A percentile compares a stretch with the other conserved stretches of the same genome.
These are phyloP conservation scores for Scomber scombrus DNA, from an alignment of 2,113 vertebrate genomes.

Conservation along the genomic window DNA sequence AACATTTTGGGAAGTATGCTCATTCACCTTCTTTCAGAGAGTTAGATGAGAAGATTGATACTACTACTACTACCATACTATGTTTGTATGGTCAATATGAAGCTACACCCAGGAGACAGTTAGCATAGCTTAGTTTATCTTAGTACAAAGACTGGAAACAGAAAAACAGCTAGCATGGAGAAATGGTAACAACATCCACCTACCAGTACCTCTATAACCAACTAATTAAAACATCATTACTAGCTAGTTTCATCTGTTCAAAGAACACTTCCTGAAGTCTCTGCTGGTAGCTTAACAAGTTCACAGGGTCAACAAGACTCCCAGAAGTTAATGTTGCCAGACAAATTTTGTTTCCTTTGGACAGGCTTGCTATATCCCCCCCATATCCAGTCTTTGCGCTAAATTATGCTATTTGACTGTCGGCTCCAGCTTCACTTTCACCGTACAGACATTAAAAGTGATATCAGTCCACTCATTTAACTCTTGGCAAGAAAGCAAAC, in stretches of 20 bases:
- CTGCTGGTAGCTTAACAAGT: no score
- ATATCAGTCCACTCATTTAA: neutral
- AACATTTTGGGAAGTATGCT: neutral
- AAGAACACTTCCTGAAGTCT: neutral
- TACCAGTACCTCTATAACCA: neutral
- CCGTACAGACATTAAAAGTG: neutral
- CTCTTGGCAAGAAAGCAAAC: neutral
- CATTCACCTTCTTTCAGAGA: neutral
- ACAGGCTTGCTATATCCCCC: neutral
- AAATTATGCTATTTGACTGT: constrained; percentile 2
- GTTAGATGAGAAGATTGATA: neutral
- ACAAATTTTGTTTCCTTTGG: neutral
- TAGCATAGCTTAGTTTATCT: neutral
- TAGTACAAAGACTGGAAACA: neutral
- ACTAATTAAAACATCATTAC: neutral
- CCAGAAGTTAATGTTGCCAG: no score
- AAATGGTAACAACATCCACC: neutral
- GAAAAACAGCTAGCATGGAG: no score
- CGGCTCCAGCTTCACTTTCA: neutral
- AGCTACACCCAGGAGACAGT: no score
- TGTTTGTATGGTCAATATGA: no score
- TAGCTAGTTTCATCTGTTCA: neutral
- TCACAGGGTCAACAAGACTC: no score
- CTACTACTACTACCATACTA: no score
- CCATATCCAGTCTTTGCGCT: constrained; percentile 17